Evolutionary conservation across 2,113 vertebrate genomes (phyloP).

Genomic region (Silurus glanis): DNA sequence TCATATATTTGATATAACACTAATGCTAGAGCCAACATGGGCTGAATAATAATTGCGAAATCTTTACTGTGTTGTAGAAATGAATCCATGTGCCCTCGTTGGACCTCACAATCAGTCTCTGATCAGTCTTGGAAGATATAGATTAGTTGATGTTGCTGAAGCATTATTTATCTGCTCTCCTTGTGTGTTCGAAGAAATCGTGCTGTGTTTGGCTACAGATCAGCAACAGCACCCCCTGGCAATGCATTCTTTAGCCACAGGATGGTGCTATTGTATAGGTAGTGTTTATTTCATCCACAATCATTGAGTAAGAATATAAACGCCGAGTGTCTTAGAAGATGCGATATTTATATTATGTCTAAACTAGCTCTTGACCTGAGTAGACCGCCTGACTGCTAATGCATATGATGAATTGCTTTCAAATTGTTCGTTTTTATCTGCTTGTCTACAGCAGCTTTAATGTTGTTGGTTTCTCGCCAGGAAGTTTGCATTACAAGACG

Average conservation of each 20-base stretch:
- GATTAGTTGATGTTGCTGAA: background rate
- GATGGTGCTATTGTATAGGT: constrained; percentile 73
- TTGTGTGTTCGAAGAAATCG: constrained; percentile 2
- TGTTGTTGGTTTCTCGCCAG: background rate
- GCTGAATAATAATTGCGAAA: background rate
- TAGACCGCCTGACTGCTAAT: background rate
- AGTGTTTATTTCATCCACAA: constrained; percentile 28
- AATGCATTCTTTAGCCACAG: constrained; percentile 64
- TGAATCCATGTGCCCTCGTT: background rate
- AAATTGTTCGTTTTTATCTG: background rate
- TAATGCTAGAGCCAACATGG: background rate
- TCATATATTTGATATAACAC: constrained; percentile 5
- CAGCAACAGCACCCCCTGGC: constrained; percentile 32
- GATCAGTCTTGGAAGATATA: background rate
- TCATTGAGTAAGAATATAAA: constrained; percentile 21
- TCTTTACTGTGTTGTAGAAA: background rate
- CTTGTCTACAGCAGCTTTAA: background rate
- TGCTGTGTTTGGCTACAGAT: constrained; percentile 16
- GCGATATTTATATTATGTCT: constrained; percentile 23
- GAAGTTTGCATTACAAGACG: background rate
- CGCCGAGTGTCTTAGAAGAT: background rate
- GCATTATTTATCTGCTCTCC: background rate
- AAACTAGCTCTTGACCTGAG: background rate
- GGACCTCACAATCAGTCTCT: background rate
- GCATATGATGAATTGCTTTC: background rate